These are phyloP conservation scores for Folsomia candida DNA, from an alignment of 2,888 invertebrate species.

Conservation along the genomic window DNA sequence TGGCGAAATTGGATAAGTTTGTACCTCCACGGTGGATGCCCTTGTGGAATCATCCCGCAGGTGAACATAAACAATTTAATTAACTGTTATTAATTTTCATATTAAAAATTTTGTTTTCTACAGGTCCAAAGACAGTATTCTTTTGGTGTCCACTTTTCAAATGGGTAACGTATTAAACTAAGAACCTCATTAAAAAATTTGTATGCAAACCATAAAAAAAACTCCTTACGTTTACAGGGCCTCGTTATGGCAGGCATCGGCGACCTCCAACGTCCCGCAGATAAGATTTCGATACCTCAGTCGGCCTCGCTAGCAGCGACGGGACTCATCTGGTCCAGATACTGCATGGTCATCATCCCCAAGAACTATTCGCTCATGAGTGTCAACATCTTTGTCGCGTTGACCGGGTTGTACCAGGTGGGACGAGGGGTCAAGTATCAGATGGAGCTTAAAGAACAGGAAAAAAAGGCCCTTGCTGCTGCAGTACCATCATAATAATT, in stretches of 20 bases:
- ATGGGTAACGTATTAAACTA: no score
- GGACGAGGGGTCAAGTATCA: conserved; percentile 51
- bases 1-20: conserved; percentile 20
- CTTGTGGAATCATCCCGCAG: conserved; percentile 31
- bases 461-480: no score
- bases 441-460: no score
- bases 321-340: conserved; percentile 61
- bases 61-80: conserved; percentile 1
- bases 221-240: no score
- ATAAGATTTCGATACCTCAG: conserved; percentile 59
- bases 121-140: conserved; percentile 32
- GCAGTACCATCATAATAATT: no score
- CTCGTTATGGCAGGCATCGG: conserved; percentile 60
- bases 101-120: conserved; percentile 1
- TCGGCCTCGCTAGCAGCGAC: conserved; percentile 58
- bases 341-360: conserved; percentile 62
- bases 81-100: not conserved
- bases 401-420: conserved; percentile 59
- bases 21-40: conserved; percentile 24
- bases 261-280: conserved; percentile 60
- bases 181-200: not conserved
- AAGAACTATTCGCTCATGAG: conserved; percentile 61
- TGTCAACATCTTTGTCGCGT: conserved; percentile 62
- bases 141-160: conserved; percentile 31
- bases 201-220: not conserved